phyloP scores from a whole-genome alignment of 2,113 vertebrate species.

The Crocuta crocuta region DNA sequence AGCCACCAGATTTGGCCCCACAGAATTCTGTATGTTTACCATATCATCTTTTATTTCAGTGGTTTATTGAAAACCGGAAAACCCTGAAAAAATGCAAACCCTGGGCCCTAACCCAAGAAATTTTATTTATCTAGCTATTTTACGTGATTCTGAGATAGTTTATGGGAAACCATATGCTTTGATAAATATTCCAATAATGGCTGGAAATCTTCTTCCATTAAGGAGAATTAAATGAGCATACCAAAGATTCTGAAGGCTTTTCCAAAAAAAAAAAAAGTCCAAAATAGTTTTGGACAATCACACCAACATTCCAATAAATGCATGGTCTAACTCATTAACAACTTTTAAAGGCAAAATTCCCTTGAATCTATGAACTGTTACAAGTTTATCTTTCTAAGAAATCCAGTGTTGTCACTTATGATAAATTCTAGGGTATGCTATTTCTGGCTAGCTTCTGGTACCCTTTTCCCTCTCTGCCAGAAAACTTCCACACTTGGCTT shows the following conservation, averaged over 20 bases:
- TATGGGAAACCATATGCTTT: background rate
- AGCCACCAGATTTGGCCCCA: background rate
- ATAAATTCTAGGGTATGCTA: background rate
- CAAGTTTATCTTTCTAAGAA: background rate
- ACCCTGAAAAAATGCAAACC: background rate
- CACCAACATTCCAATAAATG: background rate
- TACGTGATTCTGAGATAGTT: background rate
- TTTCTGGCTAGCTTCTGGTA: background rate
- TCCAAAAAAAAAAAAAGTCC: background rate
- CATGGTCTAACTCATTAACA: background rate
- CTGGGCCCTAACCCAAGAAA: background rate
- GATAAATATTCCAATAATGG: background rate
- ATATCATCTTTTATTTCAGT: background rate
- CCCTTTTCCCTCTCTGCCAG: background rate
- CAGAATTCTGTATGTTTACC: background rate
- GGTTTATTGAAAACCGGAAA: background rate
- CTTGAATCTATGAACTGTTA: background rate
- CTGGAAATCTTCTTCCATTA: background rate
- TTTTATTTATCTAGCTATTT: background rate
- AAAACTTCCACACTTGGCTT: background rate
- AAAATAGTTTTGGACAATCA: background rate
- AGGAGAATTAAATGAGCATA: background rate
- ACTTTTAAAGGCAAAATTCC: background rate
- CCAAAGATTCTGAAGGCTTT: background rate
- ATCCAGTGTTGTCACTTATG: background rate